Evolutionary conservation across 2,797 vertebrate species (phyloP).

Genomic region (Margarornis squamiger): DNA sequence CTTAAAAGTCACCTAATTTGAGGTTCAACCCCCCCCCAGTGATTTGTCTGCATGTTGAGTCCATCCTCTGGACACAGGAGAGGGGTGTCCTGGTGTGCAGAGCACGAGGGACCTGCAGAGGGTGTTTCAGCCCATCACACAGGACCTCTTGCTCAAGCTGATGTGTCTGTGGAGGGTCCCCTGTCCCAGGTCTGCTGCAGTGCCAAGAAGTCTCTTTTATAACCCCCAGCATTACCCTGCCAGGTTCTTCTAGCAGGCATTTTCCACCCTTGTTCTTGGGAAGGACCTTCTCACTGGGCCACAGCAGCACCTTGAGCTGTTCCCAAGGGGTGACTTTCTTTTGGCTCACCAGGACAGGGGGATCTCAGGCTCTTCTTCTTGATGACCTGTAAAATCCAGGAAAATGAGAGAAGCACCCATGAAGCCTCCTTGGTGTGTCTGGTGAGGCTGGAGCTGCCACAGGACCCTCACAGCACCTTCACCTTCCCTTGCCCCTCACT

Average conservation of each 20-base stretch:
- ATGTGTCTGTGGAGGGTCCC: not conserved
- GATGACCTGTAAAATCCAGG: fast-evolving
- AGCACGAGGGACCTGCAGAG: not conserved
- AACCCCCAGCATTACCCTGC: fast-evolving
- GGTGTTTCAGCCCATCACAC: not conserved
- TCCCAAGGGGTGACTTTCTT: not conserved
- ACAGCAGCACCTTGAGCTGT: not conserved
- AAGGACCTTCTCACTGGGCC: not conserved
- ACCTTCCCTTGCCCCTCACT: not conserved
- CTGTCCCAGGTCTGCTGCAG: not conserved
- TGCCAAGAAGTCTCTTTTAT: fast-evolving
- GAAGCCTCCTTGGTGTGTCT: fast-evolving
- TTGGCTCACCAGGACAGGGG: not conserved
- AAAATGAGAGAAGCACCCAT: fast-evolving
- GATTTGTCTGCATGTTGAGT: fast-evolving
- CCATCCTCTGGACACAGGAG: fast-evolving
- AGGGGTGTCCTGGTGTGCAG: fast-evolving
- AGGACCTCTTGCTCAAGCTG: not conserved
- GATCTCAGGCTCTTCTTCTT: not conserved
- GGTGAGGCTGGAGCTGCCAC: fast-evolving
- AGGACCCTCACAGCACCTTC: not conserved
- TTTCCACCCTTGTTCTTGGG: fast-evolving
- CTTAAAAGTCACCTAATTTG: fast-evolving
- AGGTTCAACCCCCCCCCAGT: fast-evolving
- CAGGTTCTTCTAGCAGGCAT: fast-evolving